A percentile compares a stretch with the other conserved stretches of the same genome.
These are phyloP conservation scores for Steromphala cineraria DNA, from an alignment of 2,888 invertebrate genomes.

Conservation along the genomic window DNA sequence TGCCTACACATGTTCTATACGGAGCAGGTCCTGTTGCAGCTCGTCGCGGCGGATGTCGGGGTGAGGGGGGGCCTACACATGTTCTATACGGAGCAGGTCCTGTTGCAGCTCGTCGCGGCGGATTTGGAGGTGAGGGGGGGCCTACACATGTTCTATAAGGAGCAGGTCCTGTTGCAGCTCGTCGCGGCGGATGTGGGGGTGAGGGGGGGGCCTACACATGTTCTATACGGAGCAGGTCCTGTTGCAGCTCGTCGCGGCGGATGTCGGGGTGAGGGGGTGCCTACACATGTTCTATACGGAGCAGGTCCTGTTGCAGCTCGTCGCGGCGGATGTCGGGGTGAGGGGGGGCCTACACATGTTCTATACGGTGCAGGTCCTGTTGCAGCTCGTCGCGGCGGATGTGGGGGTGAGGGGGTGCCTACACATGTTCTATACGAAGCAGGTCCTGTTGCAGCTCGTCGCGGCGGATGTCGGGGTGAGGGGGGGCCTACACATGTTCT, in stretches of 20 bases:
- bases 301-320: conserved; percentile 2
- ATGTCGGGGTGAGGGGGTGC: background rate
- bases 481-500: background rate
- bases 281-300: background rate
- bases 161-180: conserved; percentile 2
- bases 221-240: background rate
- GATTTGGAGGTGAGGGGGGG: background rate
- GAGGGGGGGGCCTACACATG: background rate
- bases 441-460: conserved; percentile 11
- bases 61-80: background rate
- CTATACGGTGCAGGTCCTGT: background rate
- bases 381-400: background rate
- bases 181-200: background rate
- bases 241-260: background rate
- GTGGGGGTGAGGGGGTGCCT: background rate
- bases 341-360: background rate
- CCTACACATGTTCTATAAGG: background rate
- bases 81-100: background rate
- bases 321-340: background rate
- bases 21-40: background rate
- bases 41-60: background rate
- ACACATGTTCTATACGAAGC: background rate
- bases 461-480: background rate
- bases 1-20: background rate
- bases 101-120: background rate